Base-by-base conservation (phyloP, 2,888 invertebrate species). In the Lasiommata megera region DNA sequence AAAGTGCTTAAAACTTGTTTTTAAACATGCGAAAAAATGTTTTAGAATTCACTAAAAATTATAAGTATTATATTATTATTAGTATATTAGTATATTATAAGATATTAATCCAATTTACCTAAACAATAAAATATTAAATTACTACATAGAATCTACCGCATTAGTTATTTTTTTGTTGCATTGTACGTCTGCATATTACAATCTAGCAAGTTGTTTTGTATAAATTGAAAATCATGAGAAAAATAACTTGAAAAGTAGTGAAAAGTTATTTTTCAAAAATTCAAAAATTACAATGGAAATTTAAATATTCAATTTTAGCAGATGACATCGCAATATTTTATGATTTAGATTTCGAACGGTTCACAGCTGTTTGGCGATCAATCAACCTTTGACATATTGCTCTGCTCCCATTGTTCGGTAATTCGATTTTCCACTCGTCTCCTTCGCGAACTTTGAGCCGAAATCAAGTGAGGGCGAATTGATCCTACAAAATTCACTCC, bases 371-470 rank as follows among this genome's bases (percentile, higher is more conserved):
- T 41, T 59, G 61, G 59, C 53, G 61, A 67, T 62, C 58, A 55
- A 62, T 67, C 64, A 63, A 54, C 61, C 56, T 53, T 46, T 63
- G 67, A 63, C 65, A 65, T 66, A 68, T 69, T 66, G 61, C 67
- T 64, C 63, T 55, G 62, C 61, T 67, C 55, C 61, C 65, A 58
- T 58, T 61, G 60, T 54, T 57, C 61, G 62, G 54, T 73, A 73
- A 75, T 71, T 71, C 74, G 73, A 81, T 82, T 80, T 82, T 78
- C 76, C 82, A 74, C 70, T 71, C 72, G 71, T 74, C 77, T 76
- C 69, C 66, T 69, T 70, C 74, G 73, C 72, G 72, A 73, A 76
- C 72, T 73, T 69, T 68, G 67, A 66, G 63, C 68, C 66, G 68
- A 66, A 70, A 66, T 72, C 67, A 58, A 61, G 60, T 66, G 67